phyloP scores from a whole-genome alignment of 2,113 vertebrate species.

The Cichladusa arquata region DNA sequence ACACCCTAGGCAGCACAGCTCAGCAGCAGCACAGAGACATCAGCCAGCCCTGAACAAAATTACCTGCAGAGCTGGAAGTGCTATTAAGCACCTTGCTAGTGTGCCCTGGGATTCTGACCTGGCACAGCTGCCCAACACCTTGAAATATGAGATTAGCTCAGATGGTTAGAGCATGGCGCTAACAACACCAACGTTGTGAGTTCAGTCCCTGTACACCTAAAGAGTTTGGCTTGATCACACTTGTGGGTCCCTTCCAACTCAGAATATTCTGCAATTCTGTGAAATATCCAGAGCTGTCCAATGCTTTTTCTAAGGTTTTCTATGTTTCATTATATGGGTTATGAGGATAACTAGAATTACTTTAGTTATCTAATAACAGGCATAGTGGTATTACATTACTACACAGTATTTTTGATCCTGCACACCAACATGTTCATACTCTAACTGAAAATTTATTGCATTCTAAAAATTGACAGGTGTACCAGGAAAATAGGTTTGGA shows the following conservation, averaged over 20 bases:
- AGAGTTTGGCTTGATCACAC: background rate
- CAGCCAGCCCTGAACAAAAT: background rate
- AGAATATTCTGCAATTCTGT: background rate
- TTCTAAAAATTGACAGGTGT: background rate
- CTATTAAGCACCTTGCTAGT: background rate
- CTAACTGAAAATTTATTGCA: background rate
- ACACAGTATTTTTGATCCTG: background rate
- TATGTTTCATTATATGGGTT: background rate
- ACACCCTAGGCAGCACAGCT: background rate
- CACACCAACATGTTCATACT: background rate
- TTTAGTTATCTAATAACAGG: background rate
- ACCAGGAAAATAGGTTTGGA: background rate
- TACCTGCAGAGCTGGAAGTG: background rate
- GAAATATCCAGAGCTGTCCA: background rate
- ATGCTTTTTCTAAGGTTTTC: background rate
- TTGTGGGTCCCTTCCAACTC: background rate
- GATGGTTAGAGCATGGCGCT: background rate
- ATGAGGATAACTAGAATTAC: background rate
- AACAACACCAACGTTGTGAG: background rate
- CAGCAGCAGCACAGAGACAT: background rate
- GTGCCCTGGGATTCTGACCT: background rate
- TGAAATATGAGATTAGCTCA: background rate
- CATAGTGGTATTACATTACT: background rate
- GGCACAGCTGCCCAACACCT: fast-evolving
- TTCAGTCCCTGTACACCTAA: background rate